Base-by-base conservation (phyloP, 2,888 invertebrate genomes). In the Philereme vetulata region DNA sequence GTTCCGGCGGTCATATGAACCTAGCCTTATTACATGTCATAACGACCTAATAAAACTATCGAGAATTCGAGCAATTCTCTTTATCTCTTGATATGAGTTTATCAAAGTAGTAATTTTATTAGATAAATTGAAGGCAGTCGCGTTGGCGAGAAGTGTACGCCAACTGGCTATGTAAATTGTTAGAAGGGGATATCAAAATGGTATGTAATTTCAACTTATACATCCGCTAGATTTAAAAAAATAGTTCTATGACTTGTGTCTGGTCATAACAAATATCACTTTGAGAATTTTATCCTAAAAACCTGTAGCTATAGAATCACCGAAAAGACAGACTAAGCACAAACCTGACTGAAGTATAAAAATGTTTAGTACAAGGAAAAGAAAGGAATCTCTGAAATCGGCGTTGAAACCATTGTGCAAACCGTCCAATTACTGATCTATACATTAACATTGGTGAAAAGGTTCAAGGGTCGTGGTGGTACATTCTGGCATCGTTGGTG, bases 41-140 rank as follows among this genome's bases (percentile, higher is more conserved):
- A 74, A 69, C 76, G 73, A 79, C 81, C 80, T 78, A 81, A 76
- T 84, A 72, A 71, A 72, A 74, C 69, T 69, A 56, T 69, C 67
- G 72, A 77, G 77, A 74, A 77, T 75, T 81, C 71, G 63, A 65
- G 77, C 75, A 81, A 78, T 84, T 82, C 84, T 77, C 72, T 71
- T 74, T 82, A 81, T 85, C 85, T 65, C 51, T 8, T 69, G 81
- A 84, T 88, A 85, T 68, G 68, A 64, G 60, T 63, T 81, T 89
- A 88, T 88, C 90, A 67, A 47, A 55, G 65, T 72, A 71, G 61
- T 80, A 81, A 77, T 78, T 77, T 76, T 66, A 60, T 74, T 70
- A 75, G 81, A 77, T 80, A 80, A 82, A 72, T 72, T 67, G 69
- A 65, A 78, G 72, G 57, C 78, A 90, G 88, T 88, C 74, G 82